Base-by-base conservation (phyloP, 2,797 vertebrate species). In the Chrysocyon brachyurus region DNA sequence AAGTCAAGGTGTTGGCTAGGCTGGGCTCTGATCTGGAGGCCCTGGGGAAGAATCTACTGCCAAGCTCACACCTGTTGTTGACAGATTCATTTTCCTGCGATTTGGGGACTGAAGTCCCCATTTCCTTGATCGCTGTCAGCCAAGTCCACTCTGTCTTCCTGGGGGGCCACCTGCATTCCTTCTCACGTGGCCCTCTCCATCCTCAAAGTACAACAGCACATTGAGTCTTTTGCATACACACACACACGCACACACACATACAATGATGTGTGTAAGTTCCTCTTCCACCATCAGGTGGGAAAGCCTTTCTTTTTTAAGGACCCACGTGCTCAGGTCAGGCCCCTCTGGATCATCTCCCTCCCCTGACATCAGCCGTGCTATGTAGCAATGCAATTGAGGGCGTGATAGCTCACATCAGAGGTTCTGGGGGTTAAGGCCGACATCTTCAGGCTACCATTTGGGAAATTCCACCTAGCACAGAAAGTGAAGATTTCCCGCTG, bases 281-380 rank as follows among this genome's bases (percentile, higher is more conserved):
- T 79, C 77, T 78, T 52, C 31, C 49, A 15, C 40, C 75, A 6
- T 86, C 52, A 14, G 21, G 57, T 31, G 40, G 36, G 28, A 31
- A 90, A 92, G 36, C 26, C 59, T 72, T 28, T 75, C 54, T 89
- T 10, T 49, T 94, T 86, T 68, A 91, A 88, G 72, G 22, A 57
- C 26, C 19, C 1, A 0, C 54, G 40, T 52, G 52, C 64, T 57
- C 79, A 90, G 70, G n/a, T 72, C 52, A 17, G 56, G 40, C 33
- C 59, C 72, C n/a, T 52, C 52, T 40, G 66, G 52, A 61, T 24
- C 8, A 0, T 46, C 66, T 93, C 33, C 21, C 17, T 33, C 33
- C 22, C 22, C 6, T 56, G 9, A 46, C 5, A 12, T 73, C 31
- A 57, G 0, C n/a, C 36, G 15, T 63, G 22, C 49, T 7, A 1